Evolutionary conservation across 2,113 vertebrate genomes (phyloP).

Genomic region (Atrichornis clamosus): DNA sequence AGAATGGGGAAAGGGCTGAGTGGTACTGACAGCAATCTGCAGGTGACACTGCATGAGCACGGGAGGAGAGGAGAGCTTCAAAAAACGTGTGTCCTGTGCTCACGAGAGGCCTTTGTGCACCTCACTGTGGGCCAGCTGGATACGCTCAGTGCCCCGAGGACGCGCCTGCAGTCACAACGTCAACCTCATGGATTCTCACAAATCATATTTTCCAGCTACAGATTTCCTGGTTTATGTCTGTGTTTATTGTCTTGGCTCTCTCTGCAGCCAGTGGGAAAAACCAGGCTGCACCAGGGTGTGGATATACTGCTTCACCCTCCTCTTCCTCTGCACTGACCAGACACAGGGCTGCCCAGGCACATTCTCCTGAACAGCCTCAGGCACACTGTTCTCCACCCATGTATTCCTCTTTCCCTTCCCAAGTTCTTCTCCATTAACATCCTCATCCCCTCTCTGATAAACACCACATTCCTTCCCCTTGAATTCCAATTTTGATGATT

Average conservation of each 20-base stretch:
- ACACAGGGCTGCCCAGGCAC: not conserved
- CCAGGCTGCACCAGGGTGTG: not conserved
- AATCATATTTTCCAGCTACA: not conserved
- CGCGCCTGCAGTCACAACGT: accelerated
- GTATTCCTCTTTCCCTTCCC: not conserved
- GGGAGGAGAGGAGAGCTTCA: not conserved
- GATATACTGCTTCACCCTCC: not conserved
- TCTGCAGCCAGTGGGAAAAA: not conserved
- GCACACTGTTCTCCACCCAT: not conserved
- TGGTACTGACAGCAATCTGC: not conserved
- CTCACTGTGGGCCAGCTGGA: not conserved
- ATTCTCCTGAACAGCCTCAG: not conserved
- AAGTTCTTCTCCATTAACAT: not conserved
- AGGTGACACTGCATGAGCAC: accelerated
- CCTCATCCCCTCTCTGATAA: not conserved
- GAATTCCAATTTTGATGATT: not conserved
- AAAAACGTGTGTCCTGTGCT: accelerated
- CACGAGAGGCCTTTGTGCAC: not conserved
- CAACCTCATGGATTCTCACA: not conserved
- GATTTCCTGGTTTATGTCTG: not conserved
- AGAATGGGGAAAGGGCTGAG: not conserved
- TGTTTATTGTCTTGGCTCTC: not conserved
- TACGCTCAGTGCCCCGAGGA: not conserved
- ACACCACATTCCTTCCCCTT: not conserved
- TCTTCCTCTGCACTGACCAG: not conserved